A percentile compares a stretch with the other conserved stretches of the same genome.
Evolutionary conservation across 53 echinoderm and acorn worm genomes (phyloP).

Genomic region (Astropecten irregularis): DNA sequence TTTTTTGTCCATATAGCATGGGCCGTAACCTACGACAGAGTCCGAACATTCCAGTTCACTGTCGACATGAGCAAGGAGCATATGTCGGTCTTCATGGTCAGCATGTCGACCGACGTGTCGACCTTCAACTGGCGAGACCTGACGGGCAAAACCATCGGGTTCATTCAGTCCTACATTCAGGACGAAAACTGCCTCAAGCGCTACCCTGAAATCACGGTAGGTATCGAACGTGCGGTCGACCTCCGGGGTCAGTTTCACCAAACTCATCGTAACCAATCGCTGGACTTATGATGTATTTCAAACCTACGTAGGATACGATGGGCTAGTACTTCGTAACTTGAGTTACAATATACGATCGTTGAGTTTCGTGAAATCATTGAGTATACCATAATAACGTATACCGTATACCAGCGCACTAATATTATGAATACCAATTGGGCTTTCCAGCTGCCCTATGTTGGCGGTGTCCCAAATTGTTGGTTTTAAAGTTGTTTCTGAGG

Average conservation of each 20-base stretch:
- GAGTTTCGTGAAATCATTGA: too few relatives aligned
- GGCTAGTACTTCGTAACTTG: too few relatives aligned
- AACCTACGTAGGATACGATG: neutral
- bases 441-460: too few relatives aligned
- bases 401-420: too few relatives aligned
- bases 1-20: too few relatives aligned
- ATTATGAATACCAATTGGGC: too few relatives aligned
- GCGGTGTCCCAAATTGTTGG: too few relatives aligned
- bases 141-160: constrained; percentile 14
- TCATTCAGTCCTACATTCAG: neutral
- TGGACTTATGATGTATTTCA: too few relatives aligned
- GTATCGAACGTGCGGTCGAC: neutral
- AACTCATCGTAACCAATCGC: too few relatives aligned
- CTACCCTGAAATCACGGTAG: constrained; percentile 16
- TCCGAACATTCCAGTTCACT: constrained; percentile 42
- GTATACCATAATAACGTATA: too few relatives aligned
- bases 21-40: constrained; percentile 27
- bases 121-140: constrained; percentile 49
- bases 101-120: neutral
- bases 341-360: too few relatives aligned
- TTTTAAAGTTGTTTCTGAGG: too few relatives aligned
- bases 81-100: constrained; percentile 16
- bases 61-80: constrained; percentile 9
- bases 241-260: neutral
- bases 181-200: constrained; percentile 37